Evolutionary conservation across 53 echinoderm and acorn worm species (phyloP).

Genomic region (Zoroaster sp.): DNA sequence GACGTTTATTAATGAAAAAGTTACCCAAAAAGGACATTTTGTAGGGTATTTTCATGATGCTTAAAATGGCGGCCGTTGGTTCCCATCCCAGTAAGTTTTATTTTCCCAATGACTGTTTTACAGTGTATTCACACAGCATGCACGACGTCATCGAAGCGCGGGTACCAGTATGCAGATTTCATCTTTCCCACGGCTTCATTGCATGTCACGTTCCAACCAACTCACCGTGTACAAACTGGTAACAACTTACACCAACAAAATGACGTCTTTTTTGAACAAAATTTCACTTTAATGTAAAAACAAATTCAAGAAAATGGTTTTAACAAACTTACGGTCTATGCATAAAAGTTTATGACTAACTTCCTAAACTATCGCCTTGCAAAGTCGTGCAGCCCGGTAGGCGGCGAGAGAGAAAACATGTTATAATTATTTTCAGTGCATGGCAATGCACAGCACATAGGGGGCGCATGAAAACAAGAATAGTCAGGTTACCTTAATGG

Average conservation of each 20-base stretch:
- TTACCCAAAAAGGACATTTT: background rate
- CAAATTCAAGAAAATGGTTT: background rate
- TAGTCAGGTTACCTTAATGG: background rate
- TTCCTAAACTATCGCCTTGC: background rate
- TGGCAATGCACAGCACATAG: too few relatives aligned
- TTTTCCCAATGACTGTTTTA: background rate
- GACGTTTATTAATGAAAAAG: background rate
- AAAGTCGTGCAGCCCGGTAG: background rate
- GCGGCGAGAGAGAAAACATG: background rate
- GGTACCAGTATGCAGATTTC: slow-evolving; percentile 53
- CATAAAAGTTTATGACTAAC: background rate
- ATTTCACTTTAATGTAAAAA: background rate
- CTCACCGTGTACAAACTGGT: background rate
- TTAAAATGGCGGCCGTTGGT: slow-evolving; percentile 52
- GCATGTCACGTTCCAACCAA: background rate
- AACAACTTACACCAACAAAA: background rate
- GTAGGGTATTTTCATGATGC: background rate
- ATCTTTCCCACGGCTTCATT: background rate
- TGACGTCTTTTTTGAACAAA: background rate
- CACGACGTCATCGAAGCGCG: slow-evolving; percentile 12
- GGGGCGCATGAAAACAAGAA: background rate
- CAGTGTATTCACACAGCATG: background rate
- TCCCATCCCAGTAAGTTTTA: background rate
- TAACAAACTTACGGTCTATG: background rate
- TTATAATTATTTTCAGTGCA: background rate